These are phyloP conservation scores for Tragopan temminckii DNA, from an alignment of 2,797 vertebrate species.

Conservation along the genomic window DNA sequence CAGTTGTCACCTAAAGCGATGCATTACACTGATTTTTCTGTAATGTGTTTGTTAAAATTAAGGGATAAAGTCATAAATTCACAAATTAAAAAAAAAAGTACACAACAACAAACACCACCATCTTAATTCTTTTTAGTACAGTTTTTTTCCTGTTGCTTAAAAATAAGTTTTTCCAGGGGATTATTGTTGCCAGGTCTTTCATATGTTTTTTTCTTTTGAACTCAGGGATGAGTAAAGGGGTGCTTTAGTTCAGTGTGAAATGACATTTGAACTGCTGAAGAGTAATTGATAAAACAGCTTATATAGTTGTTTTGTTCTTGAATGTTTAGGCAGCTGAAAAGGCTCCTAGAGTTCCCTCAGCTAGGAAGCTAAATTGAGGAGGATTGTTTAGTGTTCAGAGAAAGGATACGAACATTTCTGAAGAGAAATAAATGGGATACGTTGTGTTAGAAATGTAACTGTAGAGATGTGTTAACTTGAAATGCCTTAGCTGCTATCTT, in stretches of 20 bases:
- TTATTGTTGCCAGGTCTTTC: background rate
- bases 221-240: background rate
- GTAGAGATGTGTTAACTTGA: background rate
- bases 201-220: background rate
- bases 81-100: background rate
- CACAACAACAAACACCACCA: background rate
- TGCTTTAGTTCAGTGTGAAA: background rate
- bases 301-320: background rate
- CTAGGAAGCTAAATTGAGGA: background rate
- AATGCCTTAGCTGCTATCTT: background rate
- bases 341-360: background rate
- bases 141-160: background rate
- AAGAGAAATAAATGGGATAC: background rate
- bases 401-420: background rate
- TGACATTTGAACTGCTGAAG: background rate
- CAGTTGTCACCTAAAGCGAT: background rate
- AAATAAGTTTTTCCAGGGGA: rapidly evolving
- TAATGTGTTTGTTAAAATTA: background rate
- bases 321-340: background rate
- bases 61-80: background rate
- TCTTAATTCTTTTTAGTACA: background rate
- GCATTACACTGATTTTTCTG: rapidly evolving
- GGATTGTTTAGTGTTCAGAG: background rate
- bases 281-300: background rate
- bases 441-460: background rate